These are phyloP conservation scores for Oenanthe oenanthe DNA, from an alignment of 2,113 vertebrate species.

Conservation along the genomic window DNA sequence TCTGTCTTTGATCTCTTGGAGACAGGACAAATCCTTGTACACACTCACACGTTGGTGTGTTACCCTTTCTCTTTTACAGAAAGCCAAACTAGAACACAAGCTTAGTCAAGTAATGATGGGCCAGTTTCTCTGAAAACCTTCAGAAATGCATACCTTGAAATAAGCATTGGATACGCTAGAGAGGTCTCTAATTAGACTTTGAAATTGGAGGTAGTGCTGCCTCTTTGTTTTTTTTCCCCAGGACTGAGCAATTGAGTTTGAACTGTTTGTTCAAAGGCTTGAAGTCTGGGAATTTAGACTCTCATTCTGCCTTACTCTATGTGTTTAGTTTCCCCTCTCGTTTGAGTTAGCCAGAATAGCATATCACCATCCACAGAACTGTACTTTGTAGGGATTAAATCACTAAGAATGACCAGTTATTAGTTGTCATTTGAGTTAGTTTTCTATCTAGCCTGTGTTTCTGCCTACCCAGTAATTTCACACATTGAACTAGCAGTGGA, in stretches of 20 bases:
- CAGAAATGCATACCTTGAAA: neutral
- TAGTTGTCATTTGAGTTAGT: neutral
- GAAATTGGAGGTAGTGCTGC: neutral
- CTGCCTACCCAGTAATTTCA: neutral
- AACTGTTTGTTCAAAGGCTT: neutral
- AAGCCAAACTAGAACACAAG: neutral
- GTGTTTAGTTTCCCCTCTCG: neutral
- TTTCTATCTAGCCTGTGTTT: neutral
- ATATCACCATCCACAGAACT: neutral
- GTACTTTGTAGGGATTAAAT: neutral
- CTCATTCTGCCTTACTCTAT: neutral
- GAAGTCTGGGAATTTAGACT: neutral
- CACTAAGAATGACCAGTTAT: neutral
- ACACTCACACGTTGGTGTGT: neutral
- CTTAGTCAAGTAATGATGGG: neutral
- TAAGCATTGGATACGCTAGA: neutral
- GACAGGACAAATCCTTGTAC: neutral
- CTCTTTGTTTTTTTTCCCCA: neutral
- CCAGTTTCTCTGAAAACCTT: neutral
- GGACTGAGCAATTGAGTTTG: neutral
- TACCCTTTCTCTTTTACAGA: neutral
- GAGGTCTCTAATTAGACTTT: neutral
- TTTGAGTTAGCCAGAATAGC: neutral
- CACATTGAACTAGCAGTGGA: neutral
- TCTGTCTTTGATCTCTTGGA: neutral